A percentile compares a stretch with the other conserved stretches of the same genome.
Evolutionary conservation across 1,140 invertebrate species (phyloP).

Genomic region (Sminthurinus signatus): DNA sequence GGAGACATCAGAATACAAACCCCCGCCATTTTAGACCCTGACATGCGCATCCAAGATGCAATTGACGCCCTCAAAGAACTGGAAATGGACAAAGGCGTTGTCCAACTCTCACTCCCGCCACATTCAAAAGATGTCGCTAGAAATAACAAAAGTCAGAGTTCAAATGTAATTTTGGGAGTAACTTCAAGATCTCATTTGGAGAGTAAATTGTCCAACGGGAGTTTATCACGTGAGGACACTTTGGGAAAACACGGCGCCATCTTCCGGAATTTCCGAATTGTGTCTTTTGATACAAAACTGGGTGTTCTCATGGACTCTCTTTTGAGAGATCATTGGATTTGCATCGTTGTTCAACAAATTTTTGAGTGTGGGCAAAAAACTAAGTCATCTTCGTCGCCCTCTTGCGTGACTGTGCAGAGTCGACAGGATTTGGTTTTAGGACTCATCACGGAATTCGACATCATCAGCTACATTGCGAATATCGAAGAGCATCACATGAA

Average conservation of each 20-base stretch:
- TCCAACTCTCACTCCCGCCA: too few relatives aligned
- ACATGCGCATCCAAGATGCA: too few relatives aligned
- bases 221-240: neutral
- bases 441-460: neutral
- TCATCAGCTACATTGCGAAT: neutral
- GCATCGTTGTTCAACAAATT: constrained; percentile 1
- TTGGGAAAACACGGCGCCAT: neutral
- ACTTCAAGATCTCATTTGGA: neutral
- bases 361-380: neutral
- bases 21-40: too few relatives aligned
- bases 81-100: too few relatives aligned
- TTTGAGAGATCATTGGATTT: neutral
- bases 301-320: neutral
- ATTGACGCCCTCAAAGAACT: too few relatives aligned
- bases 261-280: neutral
- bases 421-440: neutral
- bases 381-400: neutral
- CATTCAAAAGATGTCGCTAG: too few relatives aligned
- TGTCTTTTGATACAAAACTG: neutral
- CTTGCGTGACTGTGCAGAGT: neutral
- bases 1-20: too few relatives aligned
- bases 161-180: neutral
- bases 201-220: neutral
- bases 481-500: neutral
- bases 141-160: too few relatives aligned